Evolutionary conservation across 2,113 vertebrate species (phyloP).

Genomic region (Neotoma lepida): DNA sequence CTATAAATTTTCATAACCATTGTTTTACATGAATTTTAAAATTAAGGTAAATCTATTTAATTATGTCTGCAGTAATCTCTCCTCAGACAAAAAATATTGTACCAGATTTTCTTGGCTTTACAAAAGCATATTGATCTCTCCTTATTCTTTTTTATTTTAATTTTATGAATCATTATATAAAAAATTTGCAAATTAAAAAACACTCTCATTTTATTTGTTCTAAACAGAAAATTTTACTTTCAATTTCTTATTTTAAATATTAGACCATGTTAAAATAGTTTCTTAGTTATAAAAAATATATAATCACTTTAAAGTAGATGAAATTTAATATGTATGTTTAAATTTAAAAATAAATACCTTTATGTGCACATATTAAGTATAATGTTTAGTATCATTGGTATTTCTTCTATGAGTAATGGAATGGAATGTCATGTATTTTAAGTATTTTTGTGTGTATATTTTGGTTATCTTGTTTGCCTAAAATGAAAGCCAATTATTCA

Average conservation of each 20-base stretch:
- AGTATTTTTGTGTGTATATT: background rate
- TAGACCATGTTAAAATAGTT: background rate
- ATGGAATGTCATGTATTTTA: background rate
- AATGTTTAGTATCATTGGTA: background rate
- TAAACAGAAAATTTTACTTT: background rate
- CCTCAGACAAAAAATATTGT: background rate
- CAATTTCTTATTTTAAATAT: background rate
- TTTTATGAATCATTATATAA: background rate
- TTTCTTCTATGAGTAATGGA: background rate
- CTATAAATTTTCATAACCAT: background rate
- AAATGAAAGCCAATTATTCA: background rate
- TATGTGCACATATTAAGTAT: background rate
- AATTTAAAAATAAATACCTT: background rate
- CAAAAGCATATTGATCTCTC: background rate
- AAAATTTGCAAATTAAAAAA: background rate
- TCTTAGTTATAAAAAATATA: background rate
- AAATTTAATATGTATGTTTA: background rate
- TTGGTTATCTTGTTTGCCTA: background rate
- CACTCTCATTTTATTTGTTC: background rate
- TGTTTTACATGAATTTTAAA: constrained; percentile 11
- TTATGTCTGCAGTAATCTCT: background rate
- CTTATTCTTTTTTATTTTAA: background rate
- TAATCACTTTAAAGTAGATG: background rate
- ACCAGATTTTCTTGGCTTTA: background rate
- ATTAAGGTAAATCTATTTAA: background rate